A percentile compares a stretch with the other conserved stretches of the same genome.
Conservation (phyloP, 2,797 vertebrate species). For the Pelodytes ibericus region DNA sequence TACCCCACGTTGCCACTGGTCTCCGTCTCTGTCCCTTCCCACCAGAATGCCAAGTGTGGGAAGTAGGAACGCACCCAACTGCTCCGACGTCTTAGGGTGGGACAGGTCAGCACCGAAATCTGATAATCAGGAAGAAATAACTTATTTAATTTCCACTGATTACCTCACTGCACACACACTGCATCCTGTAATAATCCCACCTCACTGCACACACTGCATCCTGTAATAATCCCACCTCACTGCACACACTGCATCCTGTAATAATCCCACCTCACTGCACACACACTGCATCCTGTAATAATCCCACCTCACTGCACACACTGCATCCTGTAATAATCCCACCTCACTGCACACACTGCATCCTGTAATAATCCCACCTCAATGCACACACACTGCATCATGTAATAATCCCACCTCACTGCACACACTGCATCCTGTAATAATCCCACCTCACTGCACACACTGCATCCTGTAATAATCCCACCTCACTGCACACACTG, state of each 20-base stretch:
- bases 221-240: not conserved
- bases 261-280: too few relatives aligned
- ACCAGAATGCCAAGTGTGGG: slow-evolving; percentile 47
- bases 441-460: not conserved
- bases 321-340: not conserved
- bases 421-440: too few relatives aligned
- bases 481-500: too few relatives aligned
- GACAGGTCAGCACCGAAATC: slow-evolving; percentile 2
- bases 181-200: not conserved
- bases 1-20: not conserved
- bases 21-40: not conserved
- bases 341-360: too few relatives aligned
- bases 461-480: too few relatives aligned
- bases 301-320: not conserved
- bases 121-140: not conserved
- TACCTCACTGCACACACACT: not conserved
- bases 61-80: slow-evolving; percentile 33
- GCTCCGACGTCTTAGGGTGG: not conserved
- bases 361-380: too few relatives aligned
- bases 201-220: not conserved
- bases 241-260: not conserved
- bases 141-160: too few relatives aligned
- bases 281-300: not conserved
- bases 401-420: too few relatives aligned
- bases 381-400: too few relatives aligned